A percentile compares a stretch with the other conserved stretches of the same genome.
These are phyloP conservation scores for Pocillopora meandrina DNA, from an alignment of 92 coral and sea anemone species.

Conservation along the genomic window DNA sequence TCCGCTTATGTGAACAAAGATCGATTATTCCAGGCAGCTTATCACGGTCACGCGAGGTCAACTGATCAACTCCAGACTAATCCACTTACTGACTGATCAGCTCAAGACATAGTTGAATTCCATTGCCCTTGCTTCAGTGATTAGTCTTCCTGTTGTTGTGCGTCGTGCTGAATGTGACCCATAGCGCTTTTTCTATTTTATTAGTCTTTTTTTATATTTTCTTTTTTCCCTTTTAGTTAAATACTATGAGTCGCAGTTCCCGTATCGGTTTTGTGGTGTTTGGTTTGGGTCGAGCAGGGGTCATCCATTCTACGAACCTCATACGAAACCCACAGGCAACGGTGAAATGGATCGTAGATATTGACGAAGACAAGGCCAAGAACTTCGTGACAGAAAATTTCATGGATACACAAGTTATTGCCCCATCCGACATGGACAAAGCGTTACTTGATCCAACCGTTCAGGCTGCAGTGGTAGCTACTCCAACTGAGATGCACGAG, in stretches of 20 bases:
- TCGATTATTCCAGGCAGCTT: no score
- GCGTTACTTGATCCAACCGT: conserved; percentile 68
- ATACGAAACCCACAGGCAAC: conserved; percentile 60
- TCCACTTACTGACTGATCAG: no score
- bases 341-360: conserved; percentile 81
- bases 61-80: no score
- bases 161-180: no score
- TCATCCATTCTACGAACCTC: conserved; percentile 76
- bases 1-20: no score
- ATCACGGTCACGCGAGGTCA: no score
- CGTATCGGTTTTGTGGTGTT: conserved; percentile 69
- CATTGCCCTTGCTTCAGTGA: no score
- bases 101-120: no score
- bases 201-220: not conserved
- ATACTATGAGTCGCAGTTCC: conserved; percentile 16
- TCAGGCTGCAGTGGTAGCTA: conserved; percentile 74
- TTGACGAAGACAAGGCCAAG: conserved; percentile 69
- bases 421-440: conserved; percentile 35
- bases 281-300: conserved; percentile 91
- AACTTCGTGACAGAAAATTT: conserved; percentile 49
- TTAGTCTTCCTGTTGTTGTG: no score
- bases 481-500: conserved; percentile 87
- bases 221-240: not conserved
- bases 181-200: not conserved
- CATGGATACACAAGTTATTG: conserved; percentile 55